Conservation (phyloP, 2,888 invertebrate genomes). For the Eledone cirrhosa region DNA sequence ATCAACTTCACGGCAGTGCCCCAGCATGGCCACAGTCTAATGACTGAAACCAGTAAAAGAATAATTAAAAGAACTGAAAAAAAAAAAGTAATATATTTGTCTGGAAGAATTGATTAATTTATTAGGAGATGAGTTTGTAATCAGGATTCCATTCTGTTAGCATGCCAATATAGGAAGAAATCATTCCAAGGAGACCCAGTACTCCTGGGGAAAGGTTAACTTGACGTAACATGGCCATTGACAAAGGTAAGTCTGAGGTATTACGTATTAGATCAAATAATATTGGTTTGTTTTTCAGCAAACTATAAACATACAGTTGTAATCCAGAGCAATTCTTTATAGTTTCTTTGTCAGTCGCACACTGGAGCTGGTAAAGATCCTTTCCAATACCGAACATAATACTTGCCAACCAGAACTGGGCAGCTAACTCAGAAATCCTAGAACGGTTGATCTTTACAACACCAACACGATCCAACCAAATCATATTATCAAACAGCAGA, state of each 20-base stretch:
- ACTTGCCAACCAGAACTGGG: constrained; percentile 83
- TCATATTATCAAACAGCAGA: constrained; percentile 84
- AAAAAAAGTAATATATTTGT: no score
- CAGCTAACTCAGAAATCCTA: constrained; percentile 75
- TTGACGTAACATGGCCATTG: constrained; percentile 82
- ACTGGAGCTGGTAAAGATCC: constrained; percentile 79
- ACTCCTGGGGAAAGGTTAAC: constrained; percentile 80
- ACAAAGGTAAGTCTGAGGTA: constrained; percentile 86
- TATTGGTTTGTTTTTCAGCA: constrained; percentile 66
- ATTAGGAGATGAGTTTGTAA: constrained; percentile 73
- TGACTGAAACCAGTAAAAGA: no score
- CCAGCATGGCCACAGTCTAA: no score
- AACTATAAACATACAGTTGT: constrained; percentile 34
- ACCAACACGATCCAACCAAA: constrained; percentile 77
- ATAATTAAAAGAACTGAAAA: no score
- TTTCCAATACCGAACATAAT: constrained; percentile 81
- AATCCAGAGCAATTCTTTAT: neutral
- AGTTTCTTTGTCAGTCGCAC: constrained; percentile 42
- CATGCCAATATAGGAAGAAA: constrained; percentile 84
- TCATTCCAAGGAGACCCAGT: constrained; percentile 80
- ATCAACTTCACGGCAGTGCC: no score
- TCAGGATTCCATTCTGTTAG: constrained; percentile 80
- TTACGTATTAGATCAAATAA: constrained; percentile 86
- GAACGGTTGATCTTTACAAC: constrained; percentile 74
- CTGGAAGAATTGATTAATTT: constrained; percentile 32